Evolutionary conservation across 2,113 vertebrate genomes (phyloP).

Genomic region (Phodopus roborovskii): DNA sequence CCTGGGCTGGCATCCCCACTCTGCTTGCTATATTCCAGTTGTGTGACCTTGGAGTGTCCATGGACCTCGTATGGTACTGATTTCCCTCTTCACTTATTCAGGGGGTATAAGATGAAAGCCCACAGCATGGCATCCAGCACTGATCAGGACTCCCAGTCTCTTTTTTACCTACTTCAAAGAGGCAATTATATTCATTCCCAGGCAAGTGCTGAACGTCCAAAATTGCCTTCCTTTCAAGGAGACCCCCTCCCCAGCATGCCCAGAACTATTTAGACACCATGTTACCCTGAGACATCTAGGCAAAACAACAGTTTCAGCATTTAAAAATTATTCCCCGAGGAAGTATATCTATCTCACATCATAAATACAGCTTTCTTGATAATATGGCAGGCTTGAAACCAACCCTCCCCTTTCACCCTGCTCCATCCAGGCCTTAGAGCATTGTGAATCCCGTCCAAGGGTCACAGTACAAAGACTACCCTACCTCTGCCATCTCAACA

Average conservation of each 20-base stretch:
- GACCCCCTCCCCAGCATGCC: background rate
- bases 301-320: conserved; percentile 17
- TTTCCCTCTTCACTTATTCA: background rate
- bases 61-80: background rate
- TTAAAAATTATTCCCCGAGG: background rate
- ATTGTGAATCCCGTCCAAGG: background rate
- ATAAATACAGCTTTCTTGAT: conserved; percentile 36
- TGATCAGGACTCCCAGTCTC: background rate
- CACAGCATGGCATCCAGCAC: background rate
- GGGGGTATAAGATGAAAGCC: background rate
- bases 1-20: background rate
- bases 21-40: background rate
- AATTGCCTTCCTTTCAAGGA: background rate
- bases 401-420: background rate
- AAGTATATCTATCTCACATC: background rate
- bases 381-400: background rate
- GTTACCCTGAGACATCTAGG: background rate
- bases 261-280: conserved; percentile 13
- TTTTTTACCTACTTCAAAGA: conserved; percentile 10
- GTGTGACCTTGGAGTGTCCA: background rate
- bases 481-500: background rate
- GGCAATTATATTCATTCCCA: conserved; percentile 17
- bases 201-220: background rate
- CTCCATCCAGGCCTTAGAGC: background rate
- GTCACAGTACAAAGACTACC: conserved; percentile 36